Evolutionary conservation across 2,888 invertebrate genomes (phyloP).

Genomic region (Cylloceria caligata): DNA sequence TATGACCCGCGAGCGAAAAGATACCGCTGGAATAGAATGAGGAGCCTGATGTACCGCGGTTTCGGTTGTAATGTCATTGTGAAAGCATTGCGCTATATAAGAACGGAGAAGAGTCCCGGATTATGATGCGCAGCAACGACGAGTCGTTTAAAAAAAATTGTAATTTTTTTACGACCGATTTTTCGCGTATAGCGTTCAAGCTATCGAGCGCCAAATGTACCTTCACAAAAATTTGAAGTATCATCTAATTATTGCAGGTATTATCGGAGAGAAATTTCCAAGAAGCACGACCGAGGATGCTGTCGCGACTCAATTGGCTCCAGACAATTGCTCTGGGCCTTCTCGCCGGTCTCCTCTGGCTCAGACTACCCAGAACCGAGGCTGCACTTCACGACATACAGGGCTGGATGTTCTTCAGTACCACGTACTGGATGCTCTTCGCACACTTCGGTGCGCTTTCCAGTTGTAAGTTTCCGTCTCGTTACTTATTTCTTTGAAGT

Average conservation of each 20-base stretch:
- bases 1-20: not conserved
- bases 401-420: slow-evolving; percentile 94
- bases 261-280: slow-evolving; percentile 91
- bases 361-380: slow-evolving; percentile 91
- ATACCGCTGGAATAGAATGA: no score
- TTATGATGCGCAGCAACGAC: not conserved
- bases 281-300: slow-evolving; percentile 91
- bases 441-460: slow-evolving; percentile 92
- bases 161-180: slow-evolving; percentile 29
- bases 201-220: not conserved
- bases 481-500: not conserved
- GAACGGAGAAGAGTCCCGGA: not conserved
- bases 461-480: slow-evolving; percentile 88
- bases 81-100: slow-evolving; percentile 17
- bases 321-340: slow-evolving; percentile 90
- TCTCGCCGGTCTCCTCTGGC: slow-evolving; percentile 92
- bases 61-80: slow-evolving; percentile 26
- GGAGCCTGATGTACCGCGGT: slow-evolving; percentile 8
- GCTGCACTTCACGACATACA: slow-evolving; percentile 91
- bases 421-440: slow-evolving; percentile 93
- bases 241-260: slow-evolving; percentile 84
- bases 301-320: slow-evolving; percentile 91
- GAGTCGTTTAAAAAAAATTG: slow-evolving; percentile 5
- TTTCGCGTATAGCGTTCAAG: not conserved
- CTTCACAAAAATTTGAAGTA: not conserved